These are phyloP conservation scores for Guaruba guarouba DNA, from an alignment of 2,113 vertebrate genomes.

Conservation along the genomic window DNA sequence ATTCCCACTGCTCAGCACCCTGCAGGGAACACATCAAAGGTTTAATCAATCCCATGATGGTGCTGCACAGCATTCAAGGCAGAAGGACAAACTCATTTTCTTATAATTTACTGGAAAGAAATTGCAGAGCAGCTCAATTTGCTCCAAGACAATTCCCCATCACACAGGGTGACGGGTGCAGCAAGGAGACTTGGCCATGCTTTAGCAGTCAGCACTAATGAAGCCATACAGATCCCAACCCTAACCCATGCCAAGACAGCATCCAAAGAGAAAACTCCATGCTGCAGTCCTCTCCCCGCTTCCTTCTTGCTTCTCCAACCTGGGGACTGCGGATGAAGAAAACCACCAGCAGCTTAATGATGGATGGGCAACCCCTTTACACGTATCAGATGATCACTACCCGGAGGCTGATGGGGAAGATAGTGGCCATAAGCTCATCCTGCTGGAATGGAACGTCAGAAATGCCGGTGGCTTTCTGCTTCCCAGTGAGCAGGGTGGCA, in stretches of 20 bases:
- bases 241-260: accelerated
- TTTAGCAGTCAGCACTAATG: accelerated
- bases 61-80: background rate
- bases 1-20: background rate
- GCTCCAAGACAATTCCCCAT: background rate
- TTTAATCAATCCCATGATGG: accelerated
- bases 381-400: background rate
- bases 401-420: background rate
- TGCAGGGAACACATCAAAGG: accelerated
- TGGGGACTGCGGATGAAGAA: background rate
- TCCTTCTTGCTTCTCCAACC: background rate
- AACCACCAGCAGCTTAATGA: background rate
- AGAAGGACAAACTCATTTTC: background rate
- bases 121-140: background rate
- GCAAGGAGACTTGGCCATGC: background rate
- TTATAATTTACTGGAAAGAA: background rate
- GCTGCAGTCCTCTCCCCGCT: background rate
- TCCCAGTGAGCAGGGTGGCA: background rate
- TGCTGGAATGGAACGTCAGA: background rate
- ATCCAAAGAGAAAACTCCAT: background rate
- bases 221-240: background rate
- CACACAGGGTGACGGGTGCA: accelerated
- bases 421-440: background rate
- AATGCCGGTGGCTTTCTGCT: background rate
- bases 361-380: background rate